Evolutionary conservation across 1,140 invertebrate genomes (phyloP), one percentile per base, ranked within the genome.

Genomic region (Notospermus geniculatus): DNA sequence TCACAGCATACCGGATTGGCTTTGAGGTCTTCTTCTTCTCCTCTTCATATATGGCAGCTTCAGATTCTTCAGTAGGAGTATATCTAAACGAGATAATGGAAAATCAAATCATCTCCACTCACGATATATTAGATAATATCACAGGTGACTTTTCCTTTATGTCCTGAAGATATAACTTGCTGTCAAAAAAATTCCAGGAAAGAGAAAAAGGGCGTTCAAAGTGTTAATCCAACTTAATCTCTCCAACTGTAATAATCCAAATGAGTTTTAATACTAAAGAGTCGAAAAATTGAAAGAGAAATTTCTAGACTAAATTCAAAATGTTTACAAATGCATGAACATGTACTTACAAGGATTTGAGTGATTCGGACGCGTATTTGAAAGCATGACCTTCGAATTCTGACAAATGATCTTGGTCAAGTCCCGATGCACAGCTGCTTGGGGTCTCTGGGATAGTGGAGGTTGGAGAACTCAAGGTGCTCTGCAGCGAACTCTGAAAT

Each of bases 1-100:
- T 85, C 1, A 95, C 92, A 23, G 91, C 90, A 80, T 94, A 95
- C 60, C 91, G 84, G 39, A 93, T 89, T 17, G 90, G 87, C 67
- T 88, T 66, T 46, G n/a, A 23, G 46, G 9, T n/a, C 46, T 50
- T 50, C 43, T 32, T 46, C 19, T 19, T 32, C 27, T 55, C 27
- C 23, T 55, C 54, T 30, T 25, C 23, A 55, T 4, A 25, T n/a
- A 9, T 4, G n/a, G 9, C 25, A 9, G 5, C 46, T 9, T 50
- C 46, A 27, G 46, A 50, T 23, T 50, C 46, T 23, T 50, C 46
- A 9, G 46, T 23, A 7, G 46, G 46, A 5, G 46, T 50, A n/a
- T 50, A 50, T 27, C 46, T 50, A 50, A 27, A 50, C 11, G 19
- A 13, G 19, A 43, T 43, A 43, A 13, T 19, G 11, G 39, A 43